These are phyloP conservation scores for Himalopsyche anomala DNA, from an alignment of 2,888 invertebrate species.

Conservation along the genomic window DNA sequence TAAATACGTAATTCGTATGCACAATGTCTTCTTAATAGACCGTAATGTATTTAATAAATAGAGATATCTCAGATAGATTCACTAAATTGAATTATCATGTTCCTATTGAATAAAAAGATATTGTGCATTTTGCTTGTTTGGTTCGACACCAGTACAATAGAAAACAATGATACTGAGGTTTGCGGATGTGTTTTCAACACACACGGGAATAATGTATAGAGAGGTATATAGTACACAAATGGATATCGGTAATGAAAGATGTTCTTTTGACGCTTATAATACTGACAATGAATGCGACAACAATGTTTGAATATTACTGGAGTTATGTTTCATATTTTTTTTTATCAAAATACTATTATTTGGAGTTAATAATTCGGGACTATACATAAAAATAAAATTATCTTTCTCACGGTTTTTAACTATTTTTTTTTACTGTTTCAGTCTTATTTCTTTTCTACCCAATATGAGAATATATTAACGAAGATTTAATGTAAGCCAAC, in stretches of 20 bases:
- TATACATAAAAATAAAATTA: not conserved
- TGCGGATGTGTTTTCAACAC: constrained; percentile 50
- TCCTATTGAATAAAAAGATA: constrained; percentile 44
- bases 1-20: too few relatives aligned
- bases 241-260: not conserved
- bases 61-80: constrained; percentile 42
- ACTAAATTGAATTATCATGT: constrained; percentile 52
- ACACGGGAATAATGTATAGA: not conserved
- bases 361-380: not conserved
- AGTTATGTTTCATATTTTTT: not conserved
- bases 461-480: too few relatives aligned
- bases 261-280: not conserved
- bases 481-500: too few relatives aligned
- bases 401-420: not conserved
- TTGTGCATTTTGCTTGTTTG: constrained; percentile 41
- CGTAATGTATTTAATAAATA: not conserved
- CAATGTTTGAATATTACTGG: not conserved
- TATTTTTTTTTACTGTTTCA: too few relatives aligned
- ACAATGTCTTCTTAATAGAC: not conserved
- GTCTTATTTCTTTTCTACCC: too few relatives aligned
- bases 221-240: not conserved
- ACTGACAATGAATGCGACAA: not conserved
- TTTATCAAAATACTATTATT: not conserved
- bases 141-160: constrained; percentile 51
- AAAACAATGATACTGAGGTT: constrained; percentile 36